Percentiles rank a stretch among this genome's conserved stretches.
phyloP scores from a whole-genome alignment of 2,888 invertebrate species.

The Tenodera sinensis region DNA sequence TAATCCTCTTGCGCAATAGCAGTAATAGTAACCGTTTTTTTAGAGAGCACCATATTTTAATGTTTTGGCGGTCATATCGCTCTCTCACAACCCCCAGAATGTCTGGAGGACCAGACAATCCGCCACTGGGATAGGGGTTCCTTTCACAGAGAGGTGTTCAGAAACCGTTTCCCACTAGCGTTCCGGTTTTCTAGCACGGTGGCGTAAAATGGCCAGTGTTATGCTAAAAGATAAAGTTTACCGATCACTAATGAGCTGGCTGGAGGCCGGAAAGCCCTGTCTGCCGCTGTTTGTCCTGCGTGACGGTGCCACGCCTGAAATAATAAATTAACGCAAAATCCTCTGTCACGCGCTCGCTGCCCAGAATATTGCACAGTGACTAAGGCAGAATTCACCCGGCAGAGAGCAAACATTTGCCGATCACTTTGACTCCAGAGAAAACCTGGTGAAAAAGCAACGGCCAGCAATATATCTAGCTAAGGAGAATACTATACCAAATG shows the following conservation, averaged over 20 bases:
- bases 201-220: neutral
- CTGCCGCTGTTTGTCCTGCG: neutral
- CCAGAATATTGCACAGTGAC: neutral
- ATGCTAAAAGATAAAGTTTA: neutral
- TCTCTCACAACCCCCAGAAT: no score
- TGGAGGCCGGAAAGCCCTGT: no score
- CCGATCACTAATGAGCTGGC: neutral
- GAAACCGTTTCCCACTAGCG: neutral
- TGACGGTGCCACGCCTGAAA: neutral
- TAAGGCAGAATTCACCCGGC: neutral
- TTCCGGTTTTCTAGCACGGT: neutral
- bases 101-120: no score
- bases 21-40: no score
- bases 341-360: neutral
- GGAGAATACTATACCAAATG: no score
- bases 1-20: no score
- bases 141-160: neutral
- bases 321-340: constrained; percentile 9
- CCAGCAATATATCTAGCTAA: no score
- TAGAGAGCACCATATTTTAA: no score
- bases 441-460: no score
- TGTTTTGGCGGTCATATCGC: no score
- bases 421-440: neutral
- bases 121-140: no score
- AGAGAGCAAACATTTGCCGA: neutral